Evolutionary conservation across 2,797 vertebrate species (phyloP), one percentile per base, ranked within the genome.

Genomic region (Semotilus atromaculatus): DNA sequence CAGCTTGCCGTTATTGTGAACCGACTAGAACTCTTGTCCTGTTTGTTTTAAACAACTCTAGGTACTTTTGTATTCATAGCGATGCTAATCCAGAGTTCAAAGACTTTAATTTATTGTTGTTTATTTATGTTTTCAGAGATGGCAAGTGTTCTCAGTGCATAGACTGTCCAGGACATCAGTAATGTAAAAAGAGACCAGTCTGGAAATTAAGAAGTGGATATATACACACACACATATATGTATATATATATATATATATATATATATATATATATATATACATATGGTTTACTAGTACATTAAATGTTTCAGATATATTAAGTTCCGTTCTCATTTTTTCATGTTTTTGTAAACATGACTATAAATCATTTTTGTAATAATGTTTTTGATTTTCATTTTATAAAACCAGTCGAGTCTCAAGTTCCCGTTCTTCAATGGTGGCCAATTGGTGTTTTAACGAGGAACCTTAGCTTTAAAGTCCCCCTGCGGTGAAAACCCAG

Each of bases 1-100:
- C 43, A 96, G 96, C 80, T 94, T 99, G 86, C 98, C 97, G 8
- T 93, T 95, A 86, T 93, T 99, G 85, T 96, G 89, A 76, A 84
- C 73, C 87, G 21, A 3, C n/a, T 60, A 60, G n/a, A 26, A 64
- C 60, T 31, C 7, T 58, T 10, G 55, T 58, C 55, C 55, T 21
- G 11, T 79, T 86, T 78, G 67, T 91, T 92, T 92, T 93, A 92
- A 90, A 26, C 31, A 89, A 88, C 81, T 86, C 70, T 90, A 80
- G 94, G 92, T 91, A 89, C 88, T 62, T 89, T 88, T 92, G 83
- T 91, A 89, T 91, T 91, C 90, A 87, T 92, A 88, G 53, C 6
- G 53, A 70, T 81, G 79, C 43, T 71, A 76, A 58, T 70, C 82
- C 88, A 62, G 68, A 87, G 73, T 66, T 86, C 82, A 81, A 14